Conservation (phyloP, 2,113 vertebrate species). For the Hippopotamus amphibius region DNA sequence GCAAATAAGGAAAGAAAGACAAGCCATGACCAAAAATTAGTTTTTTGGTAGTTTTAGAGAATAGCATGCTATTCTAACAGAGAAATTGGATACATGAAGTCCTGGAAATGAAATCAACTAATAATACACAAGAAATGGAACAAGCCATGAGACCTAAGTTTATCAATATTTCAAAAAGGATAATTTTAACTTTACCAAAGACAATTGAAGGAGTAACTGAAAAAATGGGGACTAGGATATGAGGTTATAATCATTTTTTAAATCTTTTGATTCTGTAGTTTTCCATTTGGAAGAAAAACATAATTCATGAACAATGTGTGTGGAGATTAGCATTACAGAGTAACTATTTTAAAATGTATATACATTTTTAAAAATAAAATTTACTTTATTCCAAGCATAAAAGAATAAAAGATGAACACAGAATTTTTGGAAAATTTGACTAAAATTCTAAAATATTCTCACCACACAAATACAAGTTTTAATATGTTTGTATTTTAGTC, state of each 20-base stretch:
- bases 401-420: neutral
- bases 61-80: neutral
- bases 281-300: constrained; percentile 6
- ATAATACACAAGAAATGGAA: neutral
- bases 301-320: neutral
- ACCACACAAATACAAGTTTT: neutral
- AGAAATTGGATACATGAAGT: neutral
- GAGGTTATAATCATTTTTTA: neutral
- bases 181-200: constrained; percentile 26
- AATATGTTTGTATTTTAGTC: neutral
- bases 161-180: neutral
- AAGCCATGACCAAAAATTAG: neutral
- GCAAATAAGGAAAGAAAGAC: constrained; percentile 16
- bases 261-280: constrained; percentile 16
- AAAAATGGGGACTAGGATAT: neutral
- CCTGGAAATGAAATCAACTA: neutral
- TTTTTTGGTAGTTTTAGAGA: neutral
- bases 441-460: constrained; percentile 9
- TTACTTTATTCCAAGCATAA: neutral
- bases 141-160: neutral
- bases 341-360: neutral
- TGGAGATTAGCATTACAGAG: neutral
- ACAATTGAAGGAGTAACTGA: neutral
- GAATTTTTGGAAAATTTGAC: neutral
- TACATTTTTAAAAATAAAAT: neutral